A percentile compares a stretch with the other conserved stretches of the same genome.
phyloP scores from a whole-genome alignment of 2,113 vertebrate species.

The Corvus cornix region DNA sequence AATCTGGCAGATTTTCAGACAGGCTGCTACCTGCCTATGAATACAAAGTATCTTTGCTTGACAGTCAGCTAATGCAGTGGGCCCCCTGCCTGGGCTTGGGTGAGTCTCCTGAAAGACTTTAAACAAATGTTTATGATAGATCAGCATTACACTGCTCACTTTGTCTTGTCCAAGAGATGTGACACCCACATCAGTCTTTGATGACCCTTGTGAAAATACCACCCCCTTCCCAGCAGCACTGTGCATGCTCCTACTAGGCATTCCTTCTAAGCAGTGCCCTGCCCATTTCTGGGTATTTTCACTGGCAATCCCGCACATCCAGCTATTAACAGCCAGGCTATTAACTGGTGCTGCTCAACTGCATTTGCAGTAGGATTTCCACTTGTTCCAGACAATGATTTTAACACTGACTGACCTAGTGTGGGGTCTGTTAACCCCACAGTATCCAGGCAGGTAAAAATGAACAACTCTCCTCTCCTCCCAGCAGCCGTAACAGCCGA shows the following conservation, averaged over 20 bases:
- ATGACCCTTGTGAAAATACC: not conserved
- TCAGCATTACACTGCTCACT: not conserved
- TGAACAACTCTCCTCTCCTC: not conserved
- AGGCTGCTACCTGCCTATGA: not conserved
- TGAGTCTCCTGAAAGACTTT: not conserved
- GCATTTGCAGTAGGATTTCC: not conserved
- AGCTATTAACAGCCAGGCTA: not conserved
- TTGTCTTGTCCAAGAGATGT: not conserved
- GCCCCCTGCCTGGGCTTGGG: not conserved
- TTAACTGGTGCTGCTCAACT: not conserved
- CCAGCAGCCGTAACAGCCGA: not conserved
- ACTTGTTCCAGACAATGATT: not conserved
- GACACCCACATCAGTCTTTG: not conserved
- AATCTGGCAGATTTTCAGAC: constrained; percentile 35
- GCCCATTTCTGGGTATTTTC: not conserved
- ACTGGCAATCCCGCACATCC: not conserved
- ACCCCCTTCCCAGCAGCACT: not conserved
- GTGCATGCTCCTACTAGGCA: not conserved
- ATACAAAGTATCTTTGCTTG: constrained; percentile 21
- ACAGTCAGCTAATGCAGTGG: not conserved
- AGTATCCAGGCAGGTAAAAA: not conserved
- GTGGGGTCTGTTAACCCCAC: not conserved
- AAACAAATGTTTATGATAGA: not conserved
- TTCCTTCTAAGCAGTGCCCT: not conserved
- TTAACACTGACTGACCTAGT: not conserved